Evolutionary conservation across 1,140 invertebrate genomes (phyloP), one percentile per base, ranked within the genome.

Genomic region (Brachionus calyciflorus): DNA sequence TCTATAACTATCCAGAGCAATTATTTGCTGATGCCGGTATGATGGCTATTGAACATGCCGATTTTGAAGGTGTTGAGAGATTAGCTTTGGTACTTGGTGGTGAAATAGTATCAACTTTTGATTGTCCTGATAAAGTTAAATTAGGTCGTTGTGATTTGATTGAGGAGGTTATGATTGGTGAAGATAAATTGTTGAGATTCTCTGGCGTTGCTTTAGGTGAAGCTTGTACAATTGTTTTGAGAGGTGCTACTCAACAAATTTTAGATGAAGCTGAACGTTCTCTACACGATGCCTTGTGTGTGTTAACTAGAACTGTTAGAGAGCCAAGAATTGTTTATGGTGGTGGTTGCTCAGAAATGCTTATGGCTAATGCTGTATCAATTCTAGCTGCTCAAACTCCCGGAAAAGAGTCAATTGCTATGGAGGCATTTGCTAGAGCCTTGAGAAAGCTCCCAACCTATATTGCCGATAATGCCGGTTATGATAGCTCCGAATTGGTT

Each of bases 1-100:
- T 99, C 82, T 99, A 99, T 87, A 99, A 99, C 85, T 99, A 99
- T 83, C 97, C 97, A 1, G 97, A 99, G 84, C 97, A 99, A 86
- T 85, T 99, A 69, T 99, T 99, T 86, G 93, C 96, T 65, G 97
- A 99, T 88, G 92, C 93, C 78, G 92, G 92, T 77, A 89, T 99
- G 0, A 99, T 99, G 96, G 95, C 96, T 0, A 99, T 99, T 82
- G 97, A 99, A 83, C 97, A 99, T 86, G 96, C 97, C 9, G 97
- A 99, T 84, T 99, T 99, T 85, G 96, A 99, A 87, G 97, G 97
- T 53, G 96, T 99, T 82, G 96, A 99, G 84, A 88, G 96, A 79
- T 86, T 99, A 19, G 94, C 95, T 44, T 88, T 99, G 5, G 97
- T 99, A 1, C 96, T 95, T 80, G 96, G 94, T 77, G 96, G 94